Evolutionary conservation across 2,113 vertebrate species (phyloP), one percentile per base, ranked within the genome.

Genomic region (Hystrix cristata): DNA sequence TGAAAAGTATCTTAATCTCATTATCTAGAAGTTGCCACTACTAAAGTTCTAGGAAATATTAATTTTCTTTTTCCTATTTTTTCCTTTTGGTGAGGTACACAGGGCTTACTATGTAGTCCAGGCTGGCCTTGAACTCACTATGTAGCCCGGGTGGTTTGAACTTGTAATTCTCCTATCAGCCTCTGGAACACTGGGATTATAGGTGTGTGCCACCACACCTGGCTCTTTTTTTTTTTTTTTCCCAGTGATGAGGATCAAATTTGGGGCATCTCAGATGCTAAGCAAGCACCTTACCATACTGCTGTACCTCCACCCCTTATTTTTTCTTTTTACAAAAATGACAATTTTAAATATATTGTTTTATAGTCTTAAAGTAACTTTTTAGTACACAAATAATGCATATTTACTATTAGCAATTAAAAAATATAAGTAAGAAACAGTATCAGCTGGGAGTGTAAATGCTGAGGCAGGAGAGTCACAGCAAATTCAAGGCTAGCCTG

Each of bases 351-450:
- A 18, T 46, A 25, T 62, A 38, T 46, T 88, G 4, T 95, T 89
- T 94, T 84, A 82, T 95, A 92, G 55, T 48, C 60, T 88, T 90
- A 53, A 85, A 82, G 34, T 92, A 78, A 51, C 34, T 55, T 48
- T 94, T 87, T 95, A 78, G 65, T 92, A 71, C 2, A 72, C 46
- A 95, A 84, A 82, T 19, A 71, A 81, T 76, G 31, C 2, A 11
- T 87, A 93, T 25, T 81, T 5, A 67, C 43, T 90, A 10, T 34
- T 46, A 57, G 67, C 38, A 43, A 72, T 72, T 43, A 21, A 65
- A 76, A 79, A 53, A 21, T 55, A 64, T 14, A 81, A 79, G 16
- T 46, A 88, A 72, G 67, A 74, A 60, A 76, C 64, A 43, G 12
- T 43, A 13, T 23, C 38, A 74, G 1, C 38, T 74, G 38, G 71